Percentiles rank a stretch among this genome's conserved stretches.
These are phyloP conservation scores for Sinosuthora webbiana DNA, from an alignment of 2,113 vertebrate genomes.

Conservation along the genomic window DNA sequence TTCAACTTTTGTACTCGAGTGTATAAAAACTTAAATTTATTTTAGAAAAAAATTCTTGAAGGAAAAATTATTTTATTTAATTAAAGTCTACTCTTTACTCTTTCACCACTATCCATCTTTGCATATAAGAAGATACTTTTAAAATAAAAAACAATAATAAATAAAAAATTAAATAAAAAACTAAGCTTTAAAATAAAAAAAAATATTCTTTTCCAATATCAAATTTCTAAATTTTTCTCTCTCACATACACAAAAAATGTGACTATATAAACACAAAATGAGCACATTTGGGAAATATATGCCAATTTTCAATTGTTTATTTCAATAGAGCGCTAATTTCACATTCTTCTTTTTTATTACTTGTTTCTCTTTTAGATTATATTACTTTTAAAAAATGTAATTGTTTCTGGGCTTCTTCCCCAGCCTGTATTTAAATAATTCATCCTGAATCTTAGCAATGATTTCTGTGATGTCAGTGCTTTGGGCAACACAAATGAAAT, in stretches of 20 bases:
- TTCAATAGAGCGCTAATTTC: background rate
- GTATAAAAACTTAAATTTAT: background rate
- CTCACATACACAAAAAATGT: background rate
- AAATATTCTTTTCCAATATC: background rate
- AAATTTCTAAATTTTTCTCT: background rate
- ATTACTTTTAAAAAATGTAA: background rate
- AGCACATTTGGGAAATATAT: background rate
- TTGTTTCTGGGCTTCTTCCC: background rate
- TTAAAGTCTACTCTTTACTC: background rate
- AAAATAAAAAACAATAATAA: background rate
- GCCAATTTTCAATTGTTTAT: background rate
- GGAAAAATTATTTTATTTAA: background rate
- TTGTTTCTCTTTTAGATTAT: background rate
- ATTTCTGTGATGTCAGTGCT: background rate
- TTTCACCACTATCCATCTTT: background rate
- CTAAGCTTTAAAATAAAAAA: background rate
- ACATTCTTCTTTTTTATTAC: background rate
- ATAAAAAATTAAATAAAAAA: too few species aligned
- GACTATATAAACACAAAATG: background rate
- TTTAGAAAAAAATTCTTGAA: background rate
- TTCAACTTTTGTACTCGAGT: background rate
- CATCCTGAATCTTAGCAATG: background rate
- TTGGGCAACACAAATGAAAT: background rate
- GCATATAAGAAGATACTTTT: background rate
- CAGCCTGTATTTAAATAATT: background rate